Evolutionary conservation across 2,888 invertebrate genomes (phyloP).

Genomic region (Xanthia togata): DNA sequence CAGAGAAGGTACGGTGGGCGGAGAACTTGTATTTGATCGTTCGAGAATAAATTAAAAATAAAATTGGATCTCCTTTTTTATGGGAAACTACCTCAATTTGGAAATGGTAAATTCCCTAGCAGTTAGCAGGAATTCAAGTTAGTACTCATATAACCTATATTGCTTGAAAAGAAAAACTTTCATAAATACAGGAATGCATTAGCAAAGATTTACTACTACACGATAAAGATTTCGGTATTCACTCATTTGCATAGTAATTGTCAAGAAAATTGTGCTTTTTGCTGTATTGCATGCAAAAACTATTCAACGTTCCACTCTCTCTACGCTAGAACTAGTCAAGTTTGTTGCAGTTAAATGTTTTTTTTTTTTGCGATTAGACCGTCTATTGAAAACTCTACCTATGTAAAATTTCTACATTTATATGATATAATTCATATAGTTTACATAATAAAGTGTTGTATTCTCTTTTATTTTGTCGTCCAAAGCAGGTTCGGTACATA

Average conservation of each 20-base stretch:
- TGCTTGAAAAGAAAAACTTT: neutral
- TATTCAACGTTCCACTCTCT: neutral
- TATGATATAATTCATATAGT: no score
- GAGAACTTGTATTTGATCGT: neutral
- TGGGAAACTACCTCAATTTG: neutral
- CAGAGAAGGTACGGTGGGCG: neutral
- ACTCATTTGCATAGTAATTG: constrained; percentile 21
- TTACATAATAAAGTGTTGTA: no score
- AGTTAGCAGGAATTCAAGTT: neutral
- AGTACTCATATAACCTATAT: neutral
- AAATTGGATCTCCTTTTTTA: neutral
- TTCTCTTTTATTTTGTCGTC: no score
- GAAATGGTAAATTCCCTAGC: neutral
- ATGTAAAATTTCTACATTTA: no score
- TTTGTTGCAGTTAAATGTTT: neutral
- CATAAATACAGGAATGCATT: neutral
- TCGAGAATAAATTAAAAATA: neutral
- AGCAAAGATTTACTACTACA: neutral
- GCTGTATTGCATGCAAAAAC: constrained; percentile 21
- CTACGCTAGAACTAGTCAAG: neutral
- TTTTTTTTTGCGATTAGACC: no score
- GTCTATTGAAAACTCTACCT: no score
- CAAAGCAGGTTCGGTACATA: neutral
- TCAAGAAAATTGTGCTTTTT: constrained; percentile 17
- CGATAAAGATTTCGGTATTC: neutral